Conservation (phyloP, 2,797 vertebrate genomes). For the Morelia viridis region DNA sequence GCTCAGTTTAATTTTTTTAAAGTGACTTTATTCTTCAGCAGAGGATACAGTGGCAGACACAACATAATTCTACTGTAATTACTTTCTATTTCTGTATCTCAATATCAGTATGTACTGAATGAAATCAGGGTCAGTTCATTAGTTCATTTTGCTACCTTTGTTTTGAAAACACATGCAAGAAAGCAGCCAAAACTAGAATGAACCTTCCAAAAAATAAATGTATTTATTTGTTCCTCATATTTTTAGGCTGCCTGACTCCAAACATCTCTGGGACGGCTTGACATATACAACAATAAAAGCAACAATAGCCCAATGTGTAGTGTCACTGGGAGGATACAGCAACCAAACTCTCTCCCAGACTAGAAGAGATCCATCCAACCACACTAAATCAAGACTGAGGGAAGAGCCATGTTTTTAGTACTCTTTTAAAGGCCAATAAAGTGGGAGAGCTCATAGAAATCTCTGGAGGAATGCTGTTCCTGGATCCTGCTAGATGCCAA, state of each 20-base stretch:
- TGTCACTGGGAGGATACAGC: not conserved
- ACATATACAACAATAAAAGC: not conserved
- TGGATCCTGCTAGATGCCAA: not conserved
- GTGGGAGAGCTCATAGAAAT: not conserved
- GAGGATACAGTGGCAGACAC: not conserved
- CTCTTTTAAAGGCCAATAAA: not conserved
- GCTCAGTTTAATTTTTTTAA: not conserved
- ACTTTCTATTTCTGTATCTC: not conserved
- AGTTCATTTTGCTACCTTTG: not conserved
- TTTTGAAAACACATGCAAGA: not conserved
- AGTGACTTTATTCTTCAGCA: not conserved
- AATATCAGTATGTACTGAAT: not conserved
- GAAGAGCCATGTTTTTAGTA: not conserved
- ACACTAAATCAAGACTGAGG: not conserved
- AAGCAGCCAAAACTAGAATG: not conserved
- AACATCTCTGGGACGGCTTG: not conserved
- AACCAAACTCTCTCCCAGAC: not conserved
- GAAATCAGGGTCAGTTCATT: not conserved
- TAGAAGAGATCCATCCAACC: not conserved
- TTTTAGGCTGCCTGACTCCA: not conserved
- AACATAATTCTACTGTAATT: not conserved
- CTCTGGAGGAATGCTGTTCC: not conserved
- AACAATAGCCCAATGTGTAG: not conserved
- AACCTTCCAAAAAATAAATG: not conserved
- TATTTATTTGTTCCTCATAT: not conserved